These are phyloP conservation scores for Callosobruchus maculatus DNA, from an alignment of 2,888 invertebrate genomes.

Conservation along the genomic window DNA sequence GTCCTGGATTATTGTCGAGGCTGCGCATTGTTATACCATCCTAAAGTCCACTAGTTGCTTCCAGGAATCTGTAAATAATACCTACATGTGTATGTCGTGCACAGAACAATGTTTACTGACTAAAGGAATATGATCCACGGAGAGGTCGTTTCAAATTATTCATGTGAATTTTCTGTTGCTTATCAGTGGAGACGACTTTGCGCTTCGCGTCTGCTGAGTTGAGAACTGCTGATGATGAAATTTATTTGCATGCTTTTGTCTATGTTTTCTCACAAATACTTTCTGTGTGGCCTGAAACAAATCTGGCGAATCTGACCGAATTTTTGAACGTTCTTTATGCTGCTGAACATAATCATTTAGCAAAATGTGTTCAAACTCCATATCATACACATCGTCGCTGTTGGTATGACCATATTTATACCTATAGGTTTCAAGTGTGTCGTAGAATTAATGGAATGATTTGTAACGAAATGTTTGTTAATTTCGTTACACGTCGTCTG, in stretches of 20 bases:
- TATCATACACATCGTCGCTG: constrained; percentile 2
- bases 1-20: neutral
- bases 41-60: neutral
- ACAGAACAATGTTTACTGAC: too few species aligned
- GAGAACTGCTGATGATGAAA: neutral
- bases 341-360: constrained; percentile 2
- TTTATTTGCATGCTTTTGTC: neutral
- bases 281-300: neutral
- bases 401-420: constrained; percentile 5
- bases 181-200: neutral
- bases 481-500: too few species aligned
- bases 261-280: too few species aligned
- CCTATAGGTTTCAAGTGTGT: constrained; percentile 6
- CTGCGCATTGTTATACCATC: neutral
- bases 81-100: neutral
- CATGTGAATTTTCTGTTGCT: neutral
- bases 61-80: neutral
- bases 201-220: neutral
- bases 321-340: constrained; percentile 2
- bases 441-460: constrained; percentile 5
- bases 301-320: neutral
- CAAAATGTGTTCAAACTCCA: neutral
- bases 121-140: neutral
- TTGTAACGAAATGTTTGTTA: too few species aligned
- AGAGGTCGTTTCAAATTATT: neutral